Base-by-base conservation (phyloP, 2,113 vertebrate genomes). In the Festucalex cinctus region DNA sequence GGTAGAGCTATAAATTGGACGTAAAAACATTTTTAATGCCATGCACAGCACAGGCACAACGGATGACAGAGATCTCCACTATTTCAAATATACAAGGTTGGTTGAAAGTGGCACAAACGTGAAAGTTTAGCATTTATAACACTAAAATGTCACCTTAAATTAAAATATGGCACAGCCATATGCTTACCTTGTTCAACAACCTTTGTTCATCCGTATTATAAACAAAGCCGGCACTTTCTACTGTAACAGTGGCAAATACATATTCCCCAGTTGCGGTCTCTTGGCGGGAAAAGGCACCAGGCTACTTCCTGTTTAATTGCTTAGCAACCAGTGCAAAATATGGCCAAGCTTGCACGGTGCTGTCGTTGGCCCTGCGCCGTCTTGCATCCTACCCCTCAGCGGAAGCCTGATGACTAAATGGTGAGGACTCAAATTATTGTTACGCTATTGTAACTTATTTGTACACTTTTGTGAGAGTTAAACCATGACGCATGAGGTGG, bases 401-500 rank as follows among this genome's bases (percentile, higher is more conserved):
- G 51, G 12, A 26, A 0, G 22, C 12, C 22, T 54, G 4, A 13
- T 14, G 9, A 51, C 48, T 22, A n/a, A 26, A 6, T 24, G 9
- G 9, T 5, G 10, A 26, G n/a, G 51, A 24, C 22, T 54, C 22
- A 24, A 16, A 44, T 44, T 54, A 13, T 54, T 54, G 22, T 26
- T 32, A 32, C 28, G 26, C 9, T 10, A 51, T 3, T 51, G 48
- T n/a, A 51, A 41, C 39, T 41, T 41, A 41, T 41, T 22, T 51
- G 20, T 22, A 51, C 51, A 54, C 51, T 13, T 54, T 54, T 54
- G 3, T 13, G 24, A 54, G 51, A 1, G 51, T 54, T 54, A 54
- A 54, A 54, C 10, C 51, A 13, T 54, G n/a, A 24, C 51, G 51
- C 51, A 54, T 54, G 51, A 54, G 51, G 24, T 54, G 51, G 51